Evolutionary conservation across 2,797 vertebrate genomes (phyloP).

Genomic region (Sylvilagus floridanus): DNA sequence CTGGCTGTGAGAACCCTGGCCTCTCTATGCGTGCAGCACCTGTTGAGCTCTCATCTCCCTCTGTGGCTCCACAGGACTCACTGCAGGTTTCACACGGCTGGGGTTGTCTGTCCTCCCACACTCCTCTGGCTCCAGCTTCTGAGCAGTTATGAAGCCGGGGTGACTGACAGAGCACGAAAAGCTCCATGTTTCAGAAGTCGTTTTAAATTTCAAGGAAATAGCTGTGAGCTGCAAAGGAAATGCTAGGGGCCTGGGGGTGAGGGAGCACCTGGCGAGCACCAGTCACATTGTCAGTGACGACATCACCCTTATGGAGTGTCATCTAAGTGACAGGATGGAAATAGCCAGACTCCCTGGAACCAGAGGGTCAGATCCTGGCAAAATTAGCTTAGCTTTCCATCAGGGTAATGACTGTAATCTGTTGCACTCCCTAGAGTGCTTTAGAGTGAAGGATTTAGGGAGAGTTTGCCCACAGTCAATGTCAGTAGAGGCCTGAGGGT

Average conservation of each 20-base stretch:
- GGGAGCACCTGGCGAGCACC: conserved; percentile 12
- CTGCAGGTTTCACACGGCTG: conserved; percentile 62
- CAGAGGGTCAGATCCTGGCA: conserved; percentile 56
- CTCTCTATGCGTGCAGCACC: background rate
- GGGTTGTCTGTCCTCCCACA: conserved; percentile 74
- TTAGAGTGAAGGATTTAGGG: background rate
- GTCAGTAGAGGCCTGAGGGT: background rate
- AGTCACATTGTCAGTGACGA: background rate
- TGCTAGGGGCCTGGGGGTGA: background rate
- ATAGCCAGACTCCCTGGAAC: conserved; percentile 79
- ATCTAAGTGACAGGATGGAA: conserved; percentile 13
- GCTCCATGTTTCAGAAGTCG: conserved; percentile 67
- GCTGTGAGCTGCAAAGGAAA: conserved; percentile 56
- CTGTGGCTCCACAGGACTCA: conserved; percentile 41
- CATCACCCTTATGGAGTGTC: background rate
- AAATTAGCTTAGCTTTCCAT: conserved; percentile 65
- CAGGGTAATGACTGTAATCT: conserved; percentile 59
- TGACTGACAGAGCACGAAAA: conserved; percentile 76
- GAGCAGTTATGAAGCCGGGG: conserved; percentile 59
- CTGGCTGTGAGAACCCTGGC: rapidly evolving
- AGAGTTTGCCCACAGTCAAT: conserved; percentile 12
- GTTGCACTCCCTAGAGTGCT: conserved; percentile 17
- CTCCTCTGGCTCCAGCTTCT: background rate
- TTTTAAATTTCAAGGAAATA: conserved; percentile 81
- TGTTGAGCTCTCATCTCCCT: background rate